Evolutionary conservation across 2,888 invertebrate genomes (phyloP), one percentile per base, ranked within the genome.

Genomic region (Protonemura montana): DNA sequence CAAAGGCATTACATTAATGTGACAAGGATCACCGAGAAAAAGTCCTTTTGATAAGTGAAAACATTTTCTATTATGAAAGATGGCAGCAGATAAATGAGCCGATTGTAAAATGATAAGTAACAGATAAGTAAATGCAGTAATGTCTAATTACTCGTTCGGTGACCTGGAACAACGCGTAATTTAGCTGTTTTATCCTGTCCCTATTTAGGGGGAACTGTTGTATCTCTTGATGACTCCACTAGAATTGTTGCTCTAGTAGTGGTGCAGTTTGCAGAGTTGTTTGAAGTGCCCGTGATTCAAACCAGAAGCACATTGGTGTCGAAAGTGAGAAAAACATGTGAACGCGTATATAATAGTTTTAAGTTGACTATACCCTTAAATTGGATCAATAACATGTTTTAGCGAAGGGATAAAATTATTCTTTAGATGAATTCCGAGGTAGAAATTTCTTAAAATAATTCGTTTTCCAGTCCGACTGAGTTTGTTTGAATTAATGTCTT

Each of bases 401-500:
- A 30, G 59, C 29, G 28, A 29, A 30, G 28, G n/a, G 81, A 29
- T 81, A 81, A 81, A 81, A 81, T 81, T 81, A 81, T 81, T 81
- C 81, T 81, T 81, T 29, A 29, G 30, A 78, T 78, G 78, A 78
- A 78, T 78, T 78, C 27, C 78, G 78, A 78, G 78, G 78, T 78
- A 28, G 78, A 28, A 78, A 26, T 81, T 81, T 81, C 81, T 30
- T 81, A 81, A 81, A 30, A 81, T 81, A 81, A 81, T 81, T 81
- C 81, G 81, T 81, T 81, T 81, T 81, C 81, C 29, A 25, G 29
- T 84, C 84, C 59, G 84, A 84, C 26, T 84, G 21, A 59, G 59
- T 42, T 84, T 59, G 26, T 84, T 59, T 84, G 76, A 84, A 84
- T 83, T 83, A 83, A 59, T 84, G 76, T 84, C 84, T 84, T 26